A percentile compares a stretch with the other conserved stretches of the same genome.
These are phyloP conservation scores for Poeciliopsis turneri DNA, from an alignment of 2,797 vertebrate species.

Conservation along the genomic window DNA sequence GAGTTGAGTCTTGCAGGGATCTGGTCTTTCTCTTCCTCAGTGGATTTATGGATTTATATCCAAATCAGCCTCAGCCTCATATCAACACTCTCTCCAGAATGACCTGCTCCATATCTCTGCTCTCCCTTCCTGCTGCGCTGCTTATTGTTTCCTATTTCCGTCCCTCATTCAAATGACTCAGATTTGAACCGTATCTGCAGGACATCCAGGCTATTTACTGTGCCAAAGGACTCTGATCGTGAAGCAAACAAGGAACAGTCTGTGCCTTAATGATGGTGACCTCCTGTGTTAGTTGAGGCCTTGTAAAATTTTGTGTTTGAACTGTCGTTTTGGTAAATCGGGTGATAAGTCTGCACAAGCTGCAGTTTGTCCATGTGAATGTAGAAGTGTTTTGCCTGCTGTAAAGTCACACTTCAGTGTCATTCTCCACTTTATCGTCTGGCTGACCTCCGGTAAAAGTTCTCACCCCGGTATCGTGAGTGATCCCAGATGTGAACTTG, in stretches of 20 bases:
- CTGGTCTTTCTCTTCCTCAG: slow-evolving; percentile 4
- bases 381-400: slow-evolving; percentile 23
- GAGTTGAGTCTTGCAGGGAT: neutral
- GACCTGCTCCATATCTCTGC: slow-evolving; percentile 36
- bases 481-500: slow-evolving; percentile 77
- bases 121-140: slow-evolving; percentile 48
- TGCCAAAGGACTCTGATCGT: slow-evolving; percentile 4
- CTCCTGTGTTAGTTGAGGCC: neutral
- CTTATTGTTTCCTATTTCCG: slow-evolving; percentile 66
- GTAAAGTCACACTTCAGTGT: slow-evolving; percentile 60
- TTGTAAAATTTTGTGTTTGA: slow-evolving; percentile 9
- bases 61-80: slow-evolving; percentile 42
- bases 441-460: slow-evolving; percentile 63
- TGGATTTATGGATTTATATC: slow-evolving; percentile 14
- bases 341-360: slow-evolving; percentile 25
- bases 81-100: slow-evolving; percentile 36
- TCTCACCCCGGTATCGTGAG: slow-evolving; percentile 39
- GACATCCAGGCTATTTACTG: slow-evolving; percentile 19
- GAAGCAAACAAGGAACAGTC: neutral
- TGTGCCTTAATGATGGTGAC: neutral
- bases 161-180: slow-evolving; percentile 37
- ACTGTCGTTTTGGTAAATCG: slow-evolving; percentile 5
- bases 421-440: slow-evolving; percentile 66
- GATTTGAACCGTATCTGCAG: slow-evolving; percentile 12
- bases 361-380: slow-evolving; percentile 22